Evolutionary conservation across 1,140 invertebrate species (phyloP).

Genomic region (Prorops nasuta): DNA sequence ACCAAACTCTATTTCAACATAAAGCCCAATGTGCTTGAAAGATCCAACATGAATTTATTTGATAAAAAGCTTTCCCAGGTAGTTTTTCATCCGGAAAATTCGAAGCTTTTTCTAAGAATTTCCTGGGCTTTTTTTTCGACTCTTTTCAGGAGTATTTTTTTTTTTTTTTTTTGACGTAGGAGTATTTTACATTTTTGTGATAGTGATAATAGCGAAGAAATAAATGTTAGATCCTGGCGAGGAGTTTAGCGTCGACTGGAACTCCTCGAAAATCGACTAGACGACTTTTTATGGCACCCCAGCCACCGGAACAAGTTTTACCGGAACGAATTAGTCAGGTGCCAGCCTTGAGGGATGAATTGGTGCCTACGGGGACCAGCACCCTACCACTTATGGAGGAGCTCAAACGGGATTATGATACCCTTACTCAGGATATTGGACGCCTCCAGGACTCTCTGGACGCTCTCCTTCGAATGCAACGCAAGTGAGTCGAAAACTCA

Average conservation of each 20-base stretch:
- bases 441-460: slow-evolving; percentile 85
- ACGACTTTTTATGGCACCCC: slow-evolving; percentile 45
- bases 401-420: slow-evolving; percentile 76
- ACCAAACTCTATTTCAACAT: too few relatives aligned
- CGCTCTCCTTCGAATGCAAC: slow-evolving; percentile 79
- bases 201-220: too few relatives aligned
- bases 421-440: slow-evolving; percentile 81
- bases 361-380: slow-evolving; percentile 76
- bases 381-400: slow-evolving; percentile 74
- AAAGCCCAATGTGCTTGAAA: too few relatives aligned
- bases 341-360: slow-evolving; percentile 75
- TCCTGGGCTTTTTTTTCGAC: neutral
- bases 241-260: slow-evolving; percentile 35
- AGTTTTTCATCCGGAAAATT: too few relatives aligned
- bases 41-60: too few relatives aligned
- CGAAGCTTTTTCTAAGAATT: neutral
- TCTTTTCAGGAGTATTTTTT: neutral
- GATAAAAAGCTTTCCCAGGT: too few relatives aligned
- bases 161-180: too few relatives aligned
- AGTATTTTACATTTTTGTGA: too few relatives aligned
- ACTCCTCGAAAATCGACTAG: slow-evolving; percentile 42
- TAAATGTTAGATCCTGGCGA: slow-evolving; percentile 40
- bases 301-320: slow-evolving; percentile 45
- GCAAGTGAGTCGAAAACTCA: too few relatives aligned
- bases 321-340: slow-evolving; percentile 44